Conservation (phyloP, 2,113 vertebrate genomes). For the Danio rerio region GRCz12tu NC_133197.1:16245501-16246000, state of each 20-base stretch:
- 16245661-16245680: conserved; percentile 83
- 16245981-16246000: conserved; percentile 12
- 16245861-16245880: neutral
- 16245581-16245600: conserved; percentile 84
- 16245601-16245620: conserved; percentile 84
- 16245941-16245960: neutral
- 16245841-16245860: neutral
- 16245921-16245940: neutral
- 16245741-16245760: neutral
- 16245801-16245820: no score
- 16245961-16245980: neutral
- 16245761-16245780: neutral
- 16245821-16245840: neutral
- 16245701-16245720: conserved; percentile 5
- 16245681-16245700: conserved; percentile 49
- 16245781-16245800: neutral
- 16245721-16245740: neutral
- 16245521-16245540: no score
- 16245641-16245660: conserved; percentile 86
- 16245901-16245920: neutral
- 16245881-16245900: neutral
- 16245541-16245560: neutral
- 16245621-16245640: conserved; percentile 75
- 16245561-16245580: conserved; percentile 37
- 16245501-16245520: no score